phyloP scores from a whole-genome alignment of 2,888 invertebrate species.

The Melanchra persicariae region DNA sequence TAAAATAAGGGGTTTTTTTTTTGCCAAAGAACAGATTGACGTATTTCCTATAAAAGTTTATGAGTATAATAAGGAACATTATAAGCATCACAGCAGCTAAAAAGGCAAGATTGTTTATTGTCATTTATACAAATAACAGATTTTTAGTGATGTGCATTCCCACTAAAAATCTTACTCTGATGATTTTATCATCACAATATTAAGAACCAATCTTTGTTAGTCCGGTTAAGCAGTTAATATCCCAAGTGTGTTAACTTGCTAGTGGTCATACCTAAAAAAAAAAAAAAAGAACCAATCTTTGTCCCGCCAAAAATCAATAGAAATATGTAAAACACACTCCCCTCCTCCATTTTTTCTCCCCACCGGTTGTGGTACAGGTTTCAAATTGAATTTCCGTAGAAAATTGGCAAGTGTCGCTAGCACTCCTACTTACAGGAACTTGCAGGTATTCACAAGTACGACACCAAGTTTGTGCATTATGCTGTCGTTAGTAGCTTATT shows the following conservation, averaged over 20 bases:
- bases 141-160: no score
- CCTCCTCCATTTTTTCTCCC: not conserved
- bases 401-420: constrained; percentile 22
- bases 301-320: no score
- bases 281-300: not conserved
- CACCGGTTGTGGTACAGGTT: not conserved
- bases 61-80: no score
- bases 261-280: no score
- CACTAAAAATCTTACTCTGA: no score
- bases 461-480: constrained; percentile 51
- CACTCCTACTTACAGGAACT: not conserved
- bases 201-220: no score
- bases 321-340: not conserved
- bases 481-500: constrained; percentile 40
- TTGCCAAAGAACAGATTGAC: not conserved
- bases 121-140: no score
- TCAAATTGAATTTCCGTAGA: constrained; percentile 27
- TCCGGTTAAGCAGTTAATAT: no score
- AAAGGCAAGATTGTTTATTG: no score
- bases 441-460: not conserved
- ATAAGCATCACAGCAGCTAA: no score
- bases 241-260: no score
- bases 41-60: not conserved
- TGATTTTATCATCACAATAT: no score
- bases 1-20: not conserved